Percentiles rank a stretch among this genome's conserved stretches.
Evolutionary conservation across 2,797 vertebrate species (phyloP).

Genomic region (Pagetopsis macropterus): DNA sequence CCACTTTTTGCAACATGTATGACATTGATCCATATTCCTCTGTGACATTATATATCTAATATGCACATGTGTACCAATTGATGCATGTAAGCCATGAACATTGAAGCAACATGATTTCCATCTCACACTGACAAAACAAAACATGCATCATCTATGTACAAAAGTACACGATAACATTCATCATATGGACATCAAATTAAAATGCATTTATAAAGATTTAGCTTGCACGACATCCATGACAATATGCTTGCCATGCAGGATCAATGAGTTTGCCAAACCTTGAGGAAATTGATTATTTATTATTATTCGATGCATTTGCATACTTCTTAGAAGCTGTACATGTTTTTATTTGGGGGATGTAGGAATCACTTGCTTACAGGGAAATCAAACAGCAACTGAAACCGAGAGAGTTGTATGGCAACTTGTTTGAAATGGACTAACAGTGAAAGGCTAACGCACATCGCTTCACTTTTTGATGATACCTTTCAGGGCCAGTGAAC

Average conservation of each 20-base stretch:
- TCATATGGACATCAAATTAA: slow-evolving; percentile 22
- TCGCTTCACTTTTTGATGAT: slow-evolving; percentile 48
- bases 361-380: slow-evolving; percentile 10
- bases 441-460: slow-evolving; percentile 46
- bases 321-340: not conserved
- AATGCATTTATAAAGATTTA: slow-evolving; percentile 1
- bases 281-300: slow-evolving; percentile 18
- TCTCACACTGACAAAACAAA: slow-evolving; percentile 13
- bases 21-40: not conserved
- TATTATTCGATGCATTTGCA: slow-evolving; percentile 15
- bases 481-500: slow-evolving; percentile 69
- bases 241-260: slow-evolving; percentile 39
- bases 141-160: not conserved
- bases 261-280: slow-evolving; percentile 30
- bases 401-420: slow-evolving; percentile 11
- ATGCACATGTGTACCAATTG: slow-evolving; percentile 9
- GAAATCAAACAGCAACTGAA: slow-evolving; percentile 31
- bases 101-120: slow-evolving; percentile 2
- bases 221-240: slow-evolving; percentile 27
- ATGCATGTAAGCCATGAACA: slow-evolving; percentile 11
- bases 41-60: not conserved
- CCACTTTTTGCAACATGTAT: not conserved
- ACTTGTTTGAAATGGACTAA: slow-evolving; percentile 31
- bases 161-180: slow-evolving; percentile 8
- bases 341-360: slow-evolving; percentile 3